Evolutionary conservation across 2,797 vertebrate species (phyloP).

Genomic region (Cryptoprocta ferox): DNA sequence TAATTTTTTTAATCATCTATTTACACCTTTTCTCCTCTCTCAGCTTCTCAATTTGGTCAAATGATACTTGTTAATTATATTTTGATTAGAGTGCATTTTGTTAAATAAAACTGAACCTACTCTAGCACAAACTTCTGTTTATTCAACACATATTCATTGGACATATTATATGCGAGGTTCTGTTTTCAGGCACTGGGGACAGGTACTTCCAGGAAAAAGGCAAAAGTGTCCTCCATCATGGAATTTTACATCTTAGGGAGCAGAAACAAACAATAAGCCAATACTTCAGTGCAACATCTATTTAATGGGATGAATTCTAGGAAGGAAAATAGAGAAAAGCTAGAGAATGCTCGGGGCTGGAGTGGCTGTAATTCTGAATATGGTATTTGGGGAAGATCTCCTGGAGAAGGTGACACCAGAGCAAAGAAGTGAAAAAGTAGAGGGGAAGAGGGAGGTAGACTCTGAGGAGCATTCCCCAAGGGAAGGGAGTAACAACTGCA

Average conservation of each 20-base stretch:
- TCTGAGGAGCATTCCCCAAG: not conserved
- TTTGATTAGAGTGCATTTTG: not conserved
- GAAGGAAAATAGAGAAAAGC: not conserved
- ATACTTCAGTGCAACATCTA: not conserved
- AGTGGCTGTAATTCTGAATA: not conserved
- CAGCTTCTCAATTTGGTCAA: not conserved
- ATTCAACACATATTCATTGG: not conserved
- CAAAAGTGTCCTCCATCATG: not conserved
- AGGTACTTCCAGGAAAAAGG: not conserved
- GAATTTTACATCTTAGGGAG: not conserved
- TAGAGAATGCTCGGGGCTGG: not conserved
- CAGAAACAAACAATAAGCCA: not conserved
- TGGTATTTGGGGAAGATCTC: not conserved
- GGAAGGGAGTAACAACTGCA: not conserved
- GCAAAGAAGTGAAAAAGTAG: not conserved
- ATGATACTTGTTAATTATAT: not conserved
- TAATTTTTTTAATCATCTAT: not conserved
- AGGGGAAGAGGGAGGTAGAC: too few species aligned
- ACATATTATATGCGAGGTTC: not conserved
- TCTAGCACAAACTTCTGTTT: not conserved
- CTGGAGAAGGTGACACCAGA: not conserved
- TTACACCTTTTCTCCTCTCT: not conserved
- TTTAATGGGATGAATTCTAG: not conserved
- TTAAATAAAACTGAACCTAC: not conserved
- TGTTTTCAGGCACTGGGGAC: not conserved